These are phyloP conservation scores for Siniperca undulata DNA, from an alignment of 2,797 vertebrate genomes.

Conservation along the genomic window DNA sequence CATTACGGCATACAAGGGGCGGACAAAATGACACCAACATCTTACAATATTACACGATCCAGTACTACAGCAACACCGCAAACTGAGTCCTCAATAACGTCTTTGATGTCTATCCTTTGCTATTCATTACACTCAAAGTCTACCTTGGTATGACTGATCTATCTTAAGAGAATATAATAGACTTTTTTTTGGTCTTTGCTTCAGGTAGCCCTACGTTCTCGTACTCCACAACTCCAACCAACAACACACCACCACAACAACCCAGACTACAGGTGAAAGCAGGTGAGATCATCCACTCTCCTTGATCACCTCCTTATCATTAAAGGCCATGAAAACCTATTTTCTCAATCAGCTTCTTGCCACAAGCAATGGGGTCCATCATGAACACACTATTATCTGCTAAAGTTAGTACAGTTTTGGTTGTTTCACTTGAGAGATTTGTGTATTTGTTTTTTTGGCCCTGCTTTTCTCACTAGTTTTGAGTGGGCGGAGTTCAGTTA, in stretches of 20 bases:
- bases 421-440: background rate
- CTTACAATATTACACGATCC: background rate
- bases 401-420: background rate
- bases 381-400: background rate
- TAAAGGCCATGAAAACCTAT: background rate
- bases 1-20: background rate
- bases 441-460: background rate
- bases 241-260: conserved; percentile 79
- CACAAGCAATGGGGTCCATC: background rate
- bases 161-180: background rate
- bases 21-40: background rate
- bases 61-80: background rate
- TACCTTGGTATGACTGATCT: background rate
- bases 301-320: background rate
- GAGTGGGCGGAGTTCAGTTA: too few species aligned
- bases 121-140: background rate
- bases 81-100: background rate
- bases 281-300: conserved; percentile 75
- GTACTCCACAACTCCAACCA: conserved; percentile 84
- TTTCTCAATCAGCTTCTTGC: background rate
- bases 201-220: conserved; percentile 88
- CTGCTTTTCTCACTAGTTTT: too few species aligned
- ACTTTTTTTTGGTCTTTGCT: conserved; percentile 17
- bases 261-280: conserved; percentile 88
- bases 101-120: background rate